Percentiles rank a stretch among this genome's conserved stretches.
Evolutionary conservation across 2,888 invertebrate species (phyloP).

Genomic region (Cremastobaeus sp.): DNA sequence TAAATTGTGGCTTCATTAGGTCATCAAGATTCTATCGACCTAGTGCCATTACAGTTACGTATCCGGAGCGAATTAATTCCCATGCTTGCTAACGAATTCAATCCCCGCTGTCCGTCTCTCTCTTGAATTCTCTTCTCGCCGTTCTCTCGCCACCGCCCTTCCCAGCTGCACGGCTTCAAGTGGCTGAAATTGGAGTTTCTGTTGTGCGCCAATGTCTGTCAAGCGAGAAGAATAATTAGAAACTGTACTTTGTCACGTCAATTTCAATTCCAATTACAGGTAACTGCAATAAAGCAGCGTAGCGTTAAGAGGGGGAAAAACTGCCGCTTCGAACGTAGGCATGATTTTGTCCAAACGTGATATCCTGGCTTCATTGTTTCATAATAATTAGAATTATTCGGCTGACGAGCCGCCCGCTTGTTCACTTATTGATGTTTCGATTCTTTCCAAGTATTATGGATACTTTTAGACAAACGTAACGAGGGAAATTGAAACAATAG

Average conservation of each 20-base stretch:
- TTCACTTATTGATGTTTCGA: conserved; percentile 34
- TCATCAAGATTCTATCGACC: conserved; percentile 67
- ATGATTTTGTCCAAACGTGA: conserved; percentile 32
- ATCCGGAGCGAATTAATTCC: conserved; percentile 68
- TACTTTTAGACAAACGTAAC: conserved; percentile 13
- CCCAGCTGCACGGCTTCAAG: conserved; percentile 61
- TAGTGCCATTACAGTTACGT: conserved; percentile 64
- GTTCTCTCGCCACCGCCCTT: conserved; percentile 47
- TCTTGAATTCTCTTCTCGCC: conserved; percentile 40
- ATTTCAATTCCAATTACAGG: conserved; percentile 64
- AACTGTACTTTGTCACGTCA: conserved; percentile 63
- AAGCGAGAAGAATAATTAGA: conserved; percentile 66
- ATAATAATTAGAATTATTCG: conserved; percentile 49
- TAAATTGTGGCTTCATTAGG: conserved; percentile 64
- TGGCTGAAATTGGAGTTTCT: conserved; percentile 63
- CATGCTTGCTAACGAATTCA: conserved; percentile 66
- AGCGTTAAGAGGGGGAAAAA: conserved; percentile 38
- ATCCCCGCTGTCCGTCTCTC: conserved; percentile 50
- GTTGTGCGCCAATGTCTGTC: conserved; percentile 64
- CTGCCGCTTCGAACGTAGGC: conserved; percentile 26
- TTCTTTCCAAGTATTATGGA: conserved; percentile 17
- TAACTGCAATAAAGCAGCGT: conserved; percentile 44
- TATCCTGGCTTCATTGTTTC: conserved; percentile 38
- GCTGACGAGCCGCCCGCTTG: conserved; percentile 13
- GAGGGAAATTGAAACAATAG: conserved; percentile 6